Evolutionary conservation across 2,797 vertebrate species (phyloP).

Genomic region (Pangasius djambal): DNA sequence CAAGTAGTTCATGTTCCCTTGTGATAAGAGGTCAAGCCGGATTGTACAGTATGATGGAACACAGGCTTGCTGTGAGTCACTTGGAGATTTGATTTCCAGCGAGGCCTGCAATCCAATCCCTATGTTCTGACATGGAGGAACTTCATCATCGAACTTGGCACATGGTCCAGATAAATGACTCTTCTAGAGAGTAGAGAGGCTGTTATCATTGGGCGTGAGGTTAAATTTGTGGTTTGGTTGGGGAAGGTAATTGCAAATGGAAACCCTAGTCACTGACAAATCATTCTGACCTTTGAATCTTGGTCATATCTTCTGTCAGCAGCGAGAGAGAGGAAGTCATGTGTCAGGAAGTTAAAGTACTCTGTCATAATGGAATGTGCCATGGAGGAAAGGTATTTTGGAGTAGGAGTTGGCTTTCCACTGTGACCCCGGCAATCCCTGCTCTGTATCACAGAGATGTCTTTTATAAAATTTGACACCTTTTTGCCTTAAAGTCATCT

Average conservation of each 20-base stretch:
- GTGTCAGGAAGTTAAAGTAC: conserved; percentile 59
- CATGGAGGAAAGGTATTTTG: conserved; percentile 52
- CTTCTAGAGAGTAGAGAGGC: conserved; percentile 27
- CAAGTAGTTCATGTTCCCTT: conserved; percentile 40
- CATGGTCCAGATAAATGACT: conserved; percentile 30
- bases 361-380: conserved; percentile 66
- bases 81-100: conserved; percentile 13
- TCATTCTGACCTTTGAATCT: conserved; percentile 55
- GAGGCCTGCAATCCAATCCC: conserved; percentile 23
- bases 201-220: conserved; percentile 19
- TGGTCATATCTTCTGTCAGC: conserved; percentile 63
- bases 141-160: conserved; percentile 41
- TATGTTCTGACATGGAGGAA: conserved; percentile 17
- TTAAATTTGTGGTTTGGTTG: conserved; percentile 37
- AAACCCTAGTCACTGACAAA: conserved; percentile 55
- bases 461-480: conserved; percentile 32
- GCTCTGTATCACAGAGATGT: conserved; percentile 41
- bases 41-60: conserved; percentile 48
- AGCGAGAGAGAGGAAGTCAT: conserved; percentile 57
- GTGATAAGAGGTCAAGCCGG: conserved; percentile 37
- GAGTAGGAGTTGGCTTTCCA: conserved; percentile 52
- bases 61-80: conserved; percentile 30
- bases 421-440: conserved; percentile 40
- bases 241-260: conserved; percentile 50
- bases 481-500: conserved; percentile 1